phyloP scores from a whole-genome alignment of 2,888 invertebrate species.

The Selenia dentaria region DNA sequence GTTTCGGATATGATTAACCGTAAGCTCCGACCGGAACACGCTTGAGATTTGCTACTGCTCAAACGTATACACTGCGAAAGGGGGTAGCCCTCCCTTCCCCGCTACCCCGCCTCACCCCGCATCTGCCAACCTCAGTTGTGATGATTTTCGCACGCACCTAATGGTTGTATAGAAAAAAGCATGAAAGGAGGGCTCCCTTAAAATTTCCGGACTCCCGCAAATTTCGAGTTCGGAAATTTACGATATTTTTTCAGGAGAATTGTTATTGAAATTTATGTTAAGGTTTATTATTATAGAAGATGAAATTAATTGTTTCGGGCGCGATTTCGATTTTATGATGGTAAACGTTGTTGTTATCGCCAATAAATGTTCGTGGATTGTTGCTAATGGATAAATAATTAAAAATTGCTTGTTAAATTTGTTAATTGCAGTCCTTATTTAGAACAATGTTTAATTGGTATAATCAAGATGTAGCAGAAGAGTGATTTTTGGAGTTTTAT shows the following conservation, averaged over 20 bases:
- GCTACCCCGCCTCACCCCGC: slow-evolving; percentile 39
- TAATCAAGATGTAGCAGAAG: no score
- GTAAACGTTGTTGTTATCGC: not conserved
- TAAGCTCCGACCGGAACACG: no score
- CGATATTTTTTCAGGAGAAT: slow-evolving; percentile 13
- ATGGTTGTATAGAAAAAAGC: slow-evolving; percentile 66
- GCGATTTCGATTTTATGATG: slow-evolving; percentile 2
- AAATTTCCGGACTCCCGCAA: slow-evolving; percentile 42
- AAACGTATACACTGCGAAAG: slow-evolving; percentile 27
- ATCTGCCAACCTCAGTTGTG: slow-evolving; percentile 61
- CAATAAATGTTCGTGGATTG: slow-evolving; percentile 4
- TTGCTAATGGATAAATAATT: not conserved
- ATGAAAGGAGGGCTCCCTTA: slow-evolving; percentile 44
- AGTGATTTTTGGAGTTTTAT: no score
- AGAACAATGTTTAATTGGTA: no score
- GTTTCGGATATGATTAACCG: no score
- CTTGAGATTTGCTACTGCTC: slow-evolving; percentile 1
- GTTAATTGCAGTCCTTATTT: no score
- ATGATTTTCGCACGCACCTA: slow-evolving; percentile 71
- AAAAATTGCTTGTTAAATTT: not conserved
- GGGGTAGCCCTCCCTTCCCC: slow-evolving; percentile 54
- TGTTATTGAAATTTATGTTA: slow-evolving; percentile 25
- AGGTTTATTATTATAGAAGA: slow-evolving; percentile 9
- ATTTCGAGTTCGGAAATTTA: slow-evolving; percentile 33
- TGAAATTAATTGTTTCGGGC: slow-evolving; percentile 11